phyloP scores from a whole-genome alignment of 2,797 vertebrate genomes.

The Brotogeris chrysoptera region DNA sequence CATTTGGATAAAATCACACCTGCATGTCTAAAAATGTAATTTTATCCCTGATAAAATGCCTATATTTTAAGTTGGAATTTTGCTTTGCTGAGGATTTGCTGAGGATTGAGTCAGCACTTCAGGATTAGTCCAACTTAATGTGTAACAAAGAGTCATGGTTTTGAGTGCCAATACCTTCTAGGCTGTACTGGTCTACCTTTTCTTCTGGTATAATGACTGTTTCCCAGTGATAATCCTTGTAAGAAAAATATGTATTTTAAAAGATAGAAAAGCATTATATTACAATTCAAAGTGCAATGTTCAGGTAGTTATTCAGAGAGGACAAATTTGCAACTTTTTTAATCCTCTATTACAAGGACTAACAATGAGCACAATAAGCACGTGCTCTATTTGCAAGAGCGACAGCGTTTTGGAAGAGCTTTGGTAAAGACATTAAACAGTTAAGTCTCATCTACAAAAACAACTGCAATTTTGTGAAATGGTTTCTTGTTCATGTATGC shows the following conservation, averaged over 20 bases:
- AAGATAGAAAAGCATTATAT: not conserved
- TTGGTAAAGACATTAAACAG: not conserved
- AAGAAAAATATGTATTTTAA: conserved; percentile 16
- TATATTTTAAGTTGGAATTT: not conserved
- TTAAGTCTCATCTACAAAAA: not conserved
- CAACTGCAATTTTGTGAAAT: not conserved
- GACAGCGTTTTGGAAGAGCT: not conserved
- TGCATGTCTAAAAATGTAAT: not conserved
- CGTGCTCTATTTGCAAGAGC: not conserved
- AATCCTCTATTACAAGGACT: not conserved
- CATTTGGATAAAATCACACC: not conserved
- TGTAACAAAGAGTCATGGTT: not conserved
- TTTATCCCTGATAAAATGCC: not conserved
- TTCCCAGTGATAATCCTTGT: conserved; percentile 89
- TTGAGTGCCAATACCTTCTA: conserved; percentile 82
- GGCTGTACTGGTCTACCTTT: conserved; percentile 83
- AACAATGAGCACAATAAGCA: not conserved
- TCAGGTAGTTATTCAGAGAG: not conserved
- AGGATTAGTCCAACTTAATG: not conserved
- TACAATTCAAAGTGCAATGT: not conserved
- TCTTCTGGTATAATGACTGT: conserved; percentile 87
- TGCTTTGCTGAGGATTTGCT: not conserved
- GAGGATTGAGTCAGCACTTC: not conserved
- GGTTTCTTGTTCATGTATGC: rapidly evolving
- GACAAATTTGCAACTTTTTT: not conserved